Evolutionary conservation across 2,797 vertebrate species (phyloP).

Genomic region (Carcharodon carcharias): DNA sequence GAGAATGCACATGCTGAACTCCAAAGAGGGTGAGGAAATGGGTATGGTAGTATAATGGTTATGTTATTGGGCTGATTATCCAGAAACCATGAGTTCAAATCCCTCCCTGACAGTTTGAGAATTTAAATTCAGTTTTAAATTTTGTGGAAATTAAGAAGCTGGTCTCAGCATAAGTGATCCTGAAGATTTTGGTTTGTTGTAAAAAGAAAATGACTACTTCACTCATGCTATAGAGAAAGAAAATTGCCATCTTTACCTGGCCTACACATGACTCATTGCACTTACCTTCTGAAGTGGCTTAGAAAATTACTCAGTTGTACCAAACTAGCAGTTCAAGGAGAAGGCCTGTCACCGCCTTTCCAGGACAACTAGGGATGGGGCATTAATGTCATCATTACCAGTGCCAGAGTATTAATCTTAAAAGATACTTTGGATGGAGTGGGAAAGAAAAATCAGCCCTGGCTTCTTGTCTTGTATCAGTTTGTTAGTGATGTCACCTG

Average conservation of each 20-base stretch:
- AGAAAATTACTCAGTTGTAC: neutral
- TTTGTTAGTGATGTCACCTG: neutral
- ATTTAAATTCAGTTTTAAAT: neutral
- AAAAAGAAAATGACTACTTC: neutral
- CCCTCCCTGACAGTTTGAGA: neutral
- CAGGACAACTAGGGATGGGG: neutral
- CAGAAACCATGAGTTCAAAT: neutral
- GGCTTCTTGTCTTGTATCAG: neutral
- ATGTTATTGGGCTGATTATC: neutral
- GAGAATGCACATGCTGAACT: neutral
- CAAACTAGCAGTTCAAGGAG: neutral
- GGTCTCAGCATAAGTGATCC: neutral
- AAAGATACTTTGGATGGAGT: neutral
- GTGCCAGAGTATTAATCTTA: neutral
- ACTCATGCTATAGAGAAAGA: neutral
- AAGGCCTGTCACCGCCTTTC: neutral
- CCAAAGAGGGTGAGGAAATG: neutral
- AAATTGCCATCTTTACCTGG: neutral
- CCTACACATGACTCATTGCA: neutral
- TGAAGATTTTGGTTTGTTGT: neutral
- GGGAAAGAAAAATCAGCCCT: neutral
- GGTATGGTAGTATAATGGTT: neutral
- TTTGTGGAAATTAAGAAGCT: neutral
- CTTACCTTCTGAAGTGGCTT: neutral
- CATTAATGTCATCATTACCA: neutral